Percentiles rank a stretch among this genome's conserved stretches.
phyloP scores from a whole-genome alignment of 1,140 invertebrate genomes.

The Mya arenaria region DNA sequence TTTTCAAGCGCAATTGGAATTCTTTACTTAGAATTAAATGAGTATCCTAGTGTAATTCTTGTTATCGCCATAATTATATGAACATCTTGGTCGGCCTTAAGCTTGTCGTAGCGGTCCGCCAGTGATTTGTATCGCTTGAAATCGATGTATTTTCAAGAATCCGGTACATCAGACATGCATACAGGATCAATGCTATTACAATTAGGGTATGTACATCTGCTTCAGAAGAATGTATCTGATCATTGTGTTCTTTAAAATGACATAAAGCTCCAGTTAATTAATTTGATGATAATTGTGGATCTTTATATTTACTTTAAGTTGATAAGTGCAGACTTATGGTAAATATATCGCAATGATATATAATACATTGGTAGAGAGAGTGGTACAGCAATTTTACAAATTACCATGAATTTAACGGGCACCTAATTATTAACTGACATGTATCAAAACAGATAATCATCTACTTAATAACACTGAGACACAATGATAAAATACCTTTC shows the following conservation, averaged over 20 bases:
- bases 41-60: constrained; percentile 1
- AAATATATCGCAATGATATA: too few species aligned
- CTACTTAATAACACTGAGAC: too few species aligned
- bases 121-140: background rate
- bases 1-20: background rate
- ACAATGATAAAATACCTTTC: too few species aligned
- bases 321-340: too few species aligned
- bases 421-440: too few species aligned
- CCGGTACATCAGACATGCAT: constrained; percentile 41
- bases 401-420: too few species aligned
- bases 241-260: background rate
- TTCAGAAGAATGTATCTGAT: background rate
- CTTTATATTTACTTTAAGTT: too few species aligned
- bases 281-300: too few species aligned
- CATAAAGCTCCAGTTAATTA: too few species aligned
- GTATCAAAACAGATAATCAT: too few species aligned
- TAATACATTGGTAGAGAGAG: too few species aligned
- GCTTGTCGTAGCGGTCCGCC: background rate
- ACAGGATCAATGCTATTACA: constrained; percentile 17
- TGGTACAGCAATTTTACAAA: too few species aligned
- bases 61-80: constrained; percentile 1
- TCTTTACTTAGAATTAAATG: constrained; percentile 9
- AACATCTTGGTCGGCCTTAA: background rate
- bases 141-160: constrained; percentile 25
- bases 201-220: constrained; percentile 24